Percentiles rank a stretch among this genome's conserved stretches.
Conservation (phyloP, 2,113 vertebrate species). For the Rhagologus leucostigma region DNA sequence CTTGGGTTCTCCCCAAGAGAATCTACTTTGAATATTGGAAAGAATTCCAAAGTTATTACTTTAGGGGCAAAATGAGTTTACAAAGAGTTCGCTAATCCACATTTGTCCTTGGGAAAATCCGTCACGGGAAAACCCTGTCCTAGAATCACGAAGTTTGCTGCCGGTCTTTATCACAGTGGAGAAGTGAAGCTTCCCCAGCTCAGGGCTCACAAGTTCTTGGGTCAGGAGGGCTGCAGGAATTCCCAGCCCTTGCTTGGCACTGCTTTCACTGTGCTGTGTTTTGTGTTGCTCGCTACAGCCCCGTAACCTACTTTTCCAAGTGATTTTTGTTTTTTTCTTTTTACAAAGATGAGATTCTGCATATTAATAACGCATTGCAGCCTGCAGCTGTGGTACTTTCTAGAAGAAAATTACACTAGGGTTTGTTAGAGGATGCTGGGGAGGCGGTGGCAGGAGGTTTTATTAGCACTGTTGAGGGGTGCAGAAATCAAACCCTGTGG, state of each 20-base stretch:
- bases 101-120: neutral
- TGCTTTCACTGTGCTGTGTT: neutral
- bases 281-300: neutral
- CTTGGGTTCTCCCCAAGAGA: neutral
- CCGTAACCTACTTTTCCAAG: neutral
- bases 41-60: neutral
- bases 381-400: neutral
- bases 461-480: neutral
- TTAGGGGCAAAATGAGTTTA: neutral
- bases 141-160: neutral
- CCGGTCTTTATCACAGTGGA: accelerated
- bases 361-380: neutral
- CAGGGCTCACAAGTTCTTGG: neutral
- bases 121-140: accelerated
- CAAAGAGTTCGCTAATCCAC: neutral
- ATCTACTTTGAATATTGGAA: neutral
- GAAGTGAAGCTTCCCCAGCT: neutral
- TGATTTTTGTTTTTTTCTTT: neutral
- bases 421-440: neutral
- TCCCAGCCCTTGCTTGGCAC: neutral
- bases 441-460: neutral
- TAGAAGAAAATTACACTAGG: neutral
- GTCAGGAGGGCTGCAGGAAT: neutral
- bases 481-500: neutral
- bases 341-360: neutral